These are phyloP conservation scores for Sphaerodactylus townsendi DNA, from an alignment of 2,113 vertebrate genomes.

Conservation along the genomic window DNA sequence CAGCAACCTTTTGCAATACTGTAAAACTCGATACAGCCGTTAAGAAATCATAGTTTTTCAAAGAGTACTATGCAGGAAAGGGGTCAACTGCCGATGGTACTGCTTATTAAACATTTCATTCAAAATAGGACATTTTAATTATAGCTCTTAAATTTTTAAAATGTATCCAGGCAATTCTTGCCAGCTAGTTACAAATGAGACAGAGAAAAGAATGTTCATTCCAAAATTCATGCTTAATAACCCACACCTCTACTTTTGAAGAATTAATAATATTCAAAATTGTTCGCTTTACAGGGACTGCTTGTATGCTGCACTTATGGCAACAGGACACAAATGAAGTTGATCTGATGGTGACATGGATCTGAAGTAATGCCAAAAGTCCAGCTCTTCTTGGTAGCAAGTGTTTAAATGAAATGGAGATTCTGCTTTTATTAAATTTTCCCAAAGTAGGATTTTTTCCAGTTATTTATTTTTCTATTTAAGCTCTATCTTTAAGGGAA, in stretches of 20 bases:
- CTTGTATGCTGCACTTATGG: background rate
- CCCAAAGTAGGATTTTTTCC: background rate
- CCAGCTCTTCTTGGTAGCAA: background rate
- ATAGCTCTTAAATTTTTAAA: slow-evolving; percentile 19
- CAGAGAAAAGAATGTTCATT: background rate
- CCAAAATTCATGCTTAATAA: background rate
- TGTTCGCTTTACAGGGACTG: background rate
- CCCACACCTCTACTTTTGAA: background rate
- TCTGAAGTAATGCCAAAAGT: background rate
- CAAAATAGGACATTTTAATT: slow-evolving; percentile 34
- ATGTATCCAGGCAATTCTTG: slow-evolving; percentile 1
- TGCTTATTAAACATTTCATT: slow-evolving; percentile 24
- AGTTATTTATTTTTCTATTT: background rate
- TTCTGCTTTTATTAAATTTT: background rate
- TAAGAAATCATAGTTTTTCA: slow-evolving; percentile 26
- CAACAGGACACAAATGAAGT: background rate
- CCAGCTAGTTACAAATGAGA: background rate
- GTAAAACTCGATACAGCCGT: background rate
- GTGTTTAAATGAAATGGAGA: background rate
- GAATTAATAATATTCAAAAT: background rate
- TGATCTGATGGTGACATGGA: too few relatives aligned
- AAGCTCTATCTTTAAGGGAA: background rate
- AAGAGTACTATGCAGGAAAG: slow-evolving; percentile 12
- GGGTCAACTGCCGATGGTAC: slow-evolving; percentile 2
- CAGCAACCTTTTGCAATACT: slow-evolving; percentile 8